phyloP scores from a whole-genome alignment of 2,113 vertebrate genomes.

The Pitta sordida region DNA sequence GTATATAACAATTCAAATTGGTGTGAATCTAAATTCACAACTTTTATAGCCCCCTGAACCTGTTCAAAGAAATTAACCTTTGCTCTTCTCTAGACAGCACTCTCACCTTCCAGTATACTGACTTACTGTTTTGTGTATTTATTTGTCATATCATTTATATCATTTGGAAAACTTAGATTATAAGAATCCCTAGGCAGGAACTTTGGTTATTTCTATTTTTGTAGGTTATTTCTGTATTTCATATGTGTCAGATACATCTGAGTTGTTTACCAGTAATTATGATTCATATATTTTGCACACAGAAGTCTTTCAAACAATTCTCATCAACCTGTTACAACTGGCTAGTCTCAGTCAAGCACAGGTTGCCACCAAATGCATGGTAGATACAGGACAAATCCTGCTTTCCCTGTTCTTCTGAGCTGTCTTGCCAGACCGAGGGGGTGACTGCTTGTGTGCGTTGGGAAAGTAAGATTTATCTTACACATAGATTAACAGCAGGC shows the following conservation, averaged over 20 bases:
- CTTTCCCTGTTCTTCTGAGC: not conserved
- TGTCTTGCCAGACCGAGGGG: not conserved
- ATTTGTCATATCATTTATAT: not conserved
- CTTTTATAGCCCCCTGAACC: not conserved
- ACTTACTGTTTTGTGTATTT: not conserved
- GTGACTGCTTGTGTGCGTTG: not conserved
- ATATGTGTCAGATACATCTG: not conserved
- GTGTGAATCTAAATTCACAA: not conserved
- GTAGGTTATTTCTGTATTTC: not conserved
- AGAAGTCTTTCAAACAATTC: not conserved
- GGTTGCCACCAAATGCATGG: not conserved
- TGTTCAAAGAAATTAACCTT: constrained; percentile 1
- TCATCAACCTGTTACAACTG: not conserved
- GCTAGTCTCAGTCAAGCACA: not conserved
- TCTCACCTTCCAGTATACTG: not conserved
- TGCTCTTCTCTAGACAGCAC: not conserved
- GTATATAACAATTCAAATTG: not conserved
- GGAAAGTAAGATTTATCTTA: not conserved
- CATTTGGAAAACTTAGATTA: not conserved
- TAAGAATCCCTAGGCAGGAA: not conserved
- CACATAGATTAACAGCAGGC: not conserved
- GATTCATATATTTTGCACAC: not conserved
- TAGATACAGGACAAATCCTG: not conserved
- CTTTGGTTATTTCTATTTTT: not conserved
- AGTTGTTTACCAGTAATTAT: not conserved